Percentiles rank a stretch among this genome's conserved stretches.
Conservation (phyloP, 2,797 vertebrate genomes). For the Oreonectes daqikongensis region DNA sequence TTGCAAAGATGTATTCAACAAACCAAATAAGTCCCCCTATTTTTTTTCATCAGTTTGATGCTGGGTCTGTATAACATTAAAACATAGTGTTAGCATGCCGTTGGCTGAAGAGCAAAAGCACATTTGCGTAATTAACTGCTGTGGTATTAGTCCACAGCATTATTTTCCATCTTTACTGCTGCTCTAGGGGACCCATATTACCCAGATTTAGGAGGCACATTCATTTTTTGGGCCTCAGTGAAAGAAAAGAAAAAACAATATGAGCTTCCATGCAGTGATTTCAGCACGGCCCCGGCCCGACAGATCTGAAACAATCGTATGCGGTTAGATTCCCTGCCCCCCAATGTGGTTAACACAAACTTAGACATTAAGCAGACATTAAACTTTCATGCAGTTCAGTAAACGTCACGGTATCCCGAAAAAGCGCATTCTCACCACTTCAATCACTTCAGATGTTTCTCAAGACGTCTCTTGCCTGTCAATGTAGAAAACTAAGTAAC, state of each 20-base stretch:
- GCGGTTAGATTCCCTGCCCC: conserved; percentile 17
- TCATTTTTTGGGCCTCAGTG: conserved; percentile 54
- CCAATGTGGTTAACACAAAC: conserved; percentile 22
- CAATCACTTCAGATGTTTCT: conserved; percentile 17
- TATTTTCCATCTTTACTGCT: conserved; percentile 67
- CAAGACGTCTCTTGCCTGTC: conserved; percentile 28
- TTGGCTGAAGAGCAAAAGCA: conserved; percentile 48
- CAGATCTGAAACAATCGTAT: conserved; percentile 31
- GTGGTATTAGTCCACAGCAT: conserved; percentile 53
- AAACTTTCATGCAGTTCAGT: conserved; percentile 24
- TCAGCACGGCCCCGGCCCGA: conserved; percentile 6
- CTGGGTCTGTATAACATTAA: conserved; percentile 64
- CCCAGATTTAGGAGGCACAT: conserved; percentile 56
- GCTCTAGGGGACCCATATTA: conserved; percentile 63
- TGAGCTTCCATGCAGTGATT: conserved; percentile 15
- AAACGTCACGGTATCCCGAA: conserved; percentile 16
- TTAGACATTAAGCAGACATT: conserved; percentile 33
- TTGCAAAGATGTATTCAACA: conserved; percentile 60
- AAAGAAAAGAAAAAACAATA: conserved; percentile 49
- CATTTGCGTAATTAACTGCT: conserved; percentile 62
- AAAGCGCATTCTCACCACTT: conserved; percentile 5
- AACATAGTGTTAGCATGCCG: conserved; percentile 24
- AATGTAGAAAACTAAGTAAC: conserved; percentile 4
- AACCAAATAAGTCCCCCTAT: conserved; percentile 43
- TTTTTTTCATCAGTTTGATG: conserved; percentile 44